Evolutionary conservation across 1,140 invertebrate genomes (phyloP), one percentile per base, ranked within the genome.

Genomic region (Caenorhabditis latens): DNA sequence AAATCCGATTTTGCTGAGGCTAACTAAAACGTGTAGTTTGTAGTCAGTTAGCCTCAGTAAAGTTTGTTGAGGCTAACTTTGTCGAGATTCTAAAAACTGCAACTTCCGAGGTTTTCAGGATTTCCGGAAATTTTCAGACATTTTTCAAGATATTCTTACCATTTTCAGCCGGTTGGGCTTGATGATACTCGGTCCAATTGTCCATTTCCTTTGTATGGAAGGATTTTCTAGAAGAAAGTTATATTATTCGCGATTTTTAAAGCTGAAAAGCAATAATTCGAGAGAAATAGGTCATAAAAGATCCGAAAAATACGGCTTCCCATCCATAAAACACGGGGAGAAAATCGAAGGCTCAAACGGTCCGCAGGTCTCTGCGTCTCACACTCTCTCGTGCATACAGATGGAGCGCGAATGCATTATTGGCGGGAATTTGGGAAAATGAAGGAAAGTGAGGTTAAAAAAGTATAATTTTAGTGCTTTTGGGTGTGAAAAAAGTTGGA

Each of bases 151-250:
- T 46, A 71, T 71, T 46, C 40, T 46, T n/a, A 79, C 71, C 71
- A 79, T 53, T 79, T 50, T 79, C 71, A 1, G 71, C 21, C 71
- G 71, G 71, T 14, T 79, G 71, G 2, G 71, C 71, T 53, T 79
- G 71, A 79, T 79, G 43, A 79, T 50, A 79, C n/a, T 6, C 21
- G 71, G 43, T n/a, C 71, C 71, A 79, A 79, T 79, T 24, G 19
- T 79, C 71, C 71, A 79, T 79, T 79, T 50, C 19, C 42, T 11
- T 46, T n/a, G 11, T 9, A 2, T 50, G 2, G 9, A 16, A 16
- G 14, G 6, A 16, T 11, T 63, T 32, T 63, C 61, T 63, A 11
- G 11, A 63, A 63, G 32, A 32, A 24, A 63, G 8, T 7, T 9
- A 32, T 1, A 63, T 13, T 21, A 13, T 21, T 40, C 4, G 11